A percentile compares a stretch with the other conserved stretches of the same genome.
These are phyloP conservation scores for Tor tambroides DNA, from an alignment of 2,113 vertebrate species.

Conservation along the genomic window DNA sequence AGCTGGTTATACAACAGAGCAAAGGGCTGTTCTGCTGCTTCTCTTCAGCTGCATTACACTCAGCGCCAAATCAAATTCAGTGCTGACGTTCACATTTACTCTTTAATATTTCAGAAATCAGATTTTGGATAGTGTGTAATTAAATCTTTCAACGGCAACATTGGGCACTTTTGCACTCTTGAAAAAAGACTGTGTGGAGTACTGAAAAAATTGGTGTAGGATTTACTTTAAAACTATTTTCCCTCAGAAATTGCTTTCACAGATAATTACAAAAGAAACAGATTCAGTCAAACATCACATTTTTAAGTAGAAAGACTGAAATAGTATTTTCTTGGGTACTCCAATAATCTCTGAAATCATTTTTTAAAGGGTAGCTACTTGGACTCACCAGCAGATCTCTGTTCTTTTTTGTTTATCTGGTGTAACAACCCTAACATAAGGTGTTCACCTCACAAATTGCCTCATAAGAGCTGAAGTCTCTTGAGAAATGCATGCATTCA, in stretches of 20 bases:
- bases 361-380: neutral
- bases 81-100: neutral
- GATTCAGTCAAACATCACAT: neutral
- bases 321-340: neutral
- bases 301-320: neutral
- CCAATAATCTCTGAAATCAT: neutral
- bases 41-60: conserved; percentile 23
- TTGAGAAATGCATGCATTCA: neutral
- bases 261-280: neutral
- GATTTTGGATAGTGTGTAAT: neutral
- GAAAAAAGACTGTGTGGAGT: neutral
- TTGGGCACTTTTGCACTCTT: neutral
- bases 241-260: neutral
- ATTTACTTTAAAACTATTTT: neutral
- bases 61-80: conserved; percentile 4
- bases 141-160: neutral
- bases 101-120: neutral
- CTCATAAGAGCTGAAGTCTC: neutral
- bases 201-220: neutral
- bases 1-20: conserved; percentile 69
- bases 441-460: neutral
- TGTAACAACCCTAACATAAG: neutral
- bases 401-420: neutral
- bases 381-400: neutral
- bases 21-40: conserved; percentile 45